Conservation (phyloP, 2,888 invertebrate genomes). For the Toxonevra muliebris region DNA sequence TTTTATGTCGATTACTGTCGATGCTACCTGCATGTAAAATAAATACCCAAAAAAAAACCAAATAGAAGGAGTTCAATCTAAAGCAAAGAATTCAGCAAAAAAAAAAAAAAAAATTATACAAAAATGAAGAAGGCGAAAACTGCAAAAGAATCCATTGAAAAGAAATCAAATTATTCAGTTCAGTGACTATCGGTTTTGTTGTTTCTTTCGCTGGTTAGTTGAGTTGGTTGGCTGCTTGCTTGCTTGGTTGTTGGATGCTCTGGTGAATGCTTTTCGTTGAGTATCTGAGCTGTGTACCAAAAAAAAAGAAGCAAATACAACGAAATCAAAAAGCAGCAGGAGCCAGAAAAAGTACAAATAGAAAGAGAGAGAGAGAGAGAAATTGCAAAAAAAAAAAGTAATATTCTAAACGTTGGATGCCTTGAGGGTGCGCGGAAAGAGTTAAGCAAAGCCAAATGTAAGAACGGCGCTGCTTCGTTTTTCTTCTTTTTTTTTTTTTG, state of each 20-base stretch:
- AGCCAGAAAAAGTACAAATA: conserved; percentile 17
- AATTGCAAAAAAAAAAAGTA: conserved; percentile 20
- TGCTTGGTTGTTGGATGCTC: neutral
- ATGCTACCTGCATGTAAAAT: neutral
- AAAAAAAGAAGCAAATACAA: neutral
- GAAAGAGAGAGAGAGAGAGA: conserved; percentile 7
- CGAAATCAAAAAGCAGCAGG: neutral
- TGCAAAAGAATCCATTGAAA: conserved; percentile 41
- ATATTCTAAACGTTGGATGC: conserved; percentile 9
- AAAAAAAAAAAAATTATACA: no score
- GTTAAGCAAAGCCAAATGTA: neutral
- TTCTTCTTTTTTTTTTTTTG: conserved; percentile 32
- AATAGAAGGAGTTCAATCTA: neutral
- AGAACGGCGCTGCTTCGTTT: conserved; percentile 27
- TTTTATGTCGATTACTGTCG: neutral
- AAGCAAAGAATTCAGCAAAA: conserved; percentile 15
- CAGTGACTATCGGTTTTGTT: conserved; percentile 60
- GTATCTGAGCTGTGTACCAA: neutral
- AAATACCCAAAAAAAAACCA: neutral
- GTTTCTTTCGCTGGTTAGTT: conserved; percentile 39
- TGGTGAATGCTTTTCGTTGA: conserved; percentile 14
- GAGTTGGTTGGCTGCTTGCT: conserved; percentile 2
- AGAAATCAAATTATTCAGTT: conserved; percentile 63
- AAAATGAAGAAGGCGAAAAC: neutral
- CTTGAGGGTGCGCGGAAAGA: neutral